These are phyloP conservation scores for Oxygymnocypris stewartii DNA, from an alignment of 2,113 vertebrate genomes.

Conservation along the genomic window DNA sequence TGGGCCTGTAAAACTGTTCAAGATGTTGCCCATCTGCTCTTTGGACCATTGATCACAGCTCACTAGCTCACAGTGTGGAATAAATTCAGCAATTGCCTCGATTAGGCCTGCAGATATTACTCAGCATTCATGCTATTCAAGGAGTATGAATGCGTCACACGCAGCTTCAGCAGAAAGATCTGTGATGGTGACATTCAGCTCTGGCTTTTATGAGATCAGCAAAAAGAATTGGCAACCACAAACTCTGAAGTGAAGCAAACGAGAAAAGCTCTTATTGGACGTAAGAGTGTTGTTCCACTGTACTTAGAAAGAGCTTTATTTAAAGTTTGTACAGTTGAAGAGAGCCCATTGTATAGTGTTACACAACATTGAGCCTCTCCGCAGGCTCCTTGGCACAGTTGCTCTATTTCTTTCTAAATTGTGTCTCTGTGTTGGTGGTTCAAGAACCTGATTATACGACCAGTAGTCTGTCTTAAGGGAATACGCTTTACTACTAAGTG, in stretches of 20 bases:
- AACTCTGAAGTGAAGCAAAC: neutral
- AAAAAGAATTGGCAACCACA: slow-evolving; percentile 12
- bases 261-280: neutral
- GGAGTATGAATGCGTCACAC: neutral
- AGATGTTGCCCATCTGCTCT: slow-evolving; percentile 17
- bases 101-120: slow-evolving; percentile 14
- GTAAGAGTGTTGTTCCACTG: slow-evolving; percentile 5
- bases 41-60: slow-evolving; percentile 24
- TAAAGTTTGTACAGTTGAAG: slow-evolving; percentile 20
- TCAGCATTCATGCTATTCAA: slow-evolving; percentile 19
- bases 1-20: slow-evolving; percentile 19
- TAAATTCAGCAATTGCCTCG: neutral
- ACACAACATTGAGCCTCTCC: slow-evolving; percentile 49
- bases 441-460: slow-evolving; percentile 48
- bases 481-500: neutral
- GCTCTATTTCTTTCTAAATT: slow-evolving; percentile 7
- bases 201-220: slow-evolving; percentile 11
- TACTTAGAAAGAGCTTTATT: slow-evolving; percentile 31
- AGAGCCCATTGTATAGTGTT: slow-evolving; percentile 50
- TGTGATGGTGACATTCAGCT: neutral
- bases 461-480: slow-evolving; percentile 11
- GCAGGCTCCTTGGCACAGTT: slow-evolving; percentile 42
- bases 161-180: neutral
- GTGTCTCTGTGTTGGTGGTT: slow-evolving; percentile 38
- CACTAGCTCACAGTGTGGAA: slow-evolving; percentile 4